Percentiles rank a stretch among this genome's conserved stretches.
Conservation (phyloP, 2,797 vertebrate species). For the Poecilia picta region DNA sequence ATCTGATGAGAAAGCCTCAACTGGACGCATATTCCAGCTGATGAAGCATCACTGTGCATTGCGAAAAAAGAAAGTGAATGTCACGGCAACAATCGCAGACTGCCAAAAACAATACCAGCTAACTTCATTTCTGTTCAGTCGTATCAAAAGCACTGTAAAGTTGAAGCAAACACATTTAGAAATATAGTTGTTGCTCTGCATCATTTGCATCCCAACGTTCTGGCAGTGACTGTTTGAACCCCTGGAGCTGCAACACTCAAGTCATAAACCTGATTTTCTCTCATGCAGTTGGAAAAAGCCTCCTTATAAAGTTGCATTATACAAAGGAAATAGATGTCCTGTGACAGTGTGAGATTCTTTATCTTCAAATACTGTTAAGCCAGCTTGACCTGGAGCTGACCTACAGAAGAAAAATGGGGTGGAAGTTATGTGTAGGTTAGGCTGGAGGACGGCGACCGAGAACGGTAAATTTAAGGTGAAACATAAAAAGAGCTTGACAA, state of each 20-base stretch:
- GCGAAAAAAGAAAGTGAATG: neutral
- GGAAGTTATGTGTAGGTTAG: neutral
- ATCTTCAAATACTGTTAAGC: constrained; percentile 14
- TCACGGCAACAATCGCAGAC: neutral
- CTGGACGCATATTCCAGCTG: neutral
- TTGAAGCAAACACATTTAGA: neutral
- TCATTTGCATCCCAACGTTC: neutral
- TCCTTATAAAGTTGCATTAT: constrained; percentile 15
- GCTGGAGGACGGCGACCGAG: constrained; percentile 10
- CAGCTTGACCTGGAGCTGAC: constrained; percentile 40
- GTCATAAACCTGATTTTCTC: neutral
- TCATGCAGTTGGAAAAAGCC: neutral
- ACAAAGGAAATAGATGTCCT: constrained; percentile 34
- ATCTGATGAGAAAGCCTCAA: neutral
- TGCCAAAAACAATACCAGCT: neutral
- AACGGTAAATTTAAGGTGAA: constrained; percentile 9
- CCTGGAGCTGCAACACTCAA: neutral
- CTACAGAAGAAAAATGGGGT: constrained; percentile 13
- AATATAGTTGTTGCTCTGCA: neutral
- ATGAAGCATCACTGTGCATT: neutral
- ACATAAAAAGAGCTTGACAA: constrained; percentile 36
- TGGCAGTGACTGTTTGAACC: neutral
- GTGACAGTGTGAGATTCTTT: constrained; percentile 28
- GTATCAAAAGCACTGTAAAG: neutral
- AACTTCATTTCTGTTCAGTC: neutral